Evolutionary conservation across 1,140 invertebrate genomes (phyloP), one percentile per base, ranked within the genome.

Genomic region (Acromyrmex charruanus): DNA sequence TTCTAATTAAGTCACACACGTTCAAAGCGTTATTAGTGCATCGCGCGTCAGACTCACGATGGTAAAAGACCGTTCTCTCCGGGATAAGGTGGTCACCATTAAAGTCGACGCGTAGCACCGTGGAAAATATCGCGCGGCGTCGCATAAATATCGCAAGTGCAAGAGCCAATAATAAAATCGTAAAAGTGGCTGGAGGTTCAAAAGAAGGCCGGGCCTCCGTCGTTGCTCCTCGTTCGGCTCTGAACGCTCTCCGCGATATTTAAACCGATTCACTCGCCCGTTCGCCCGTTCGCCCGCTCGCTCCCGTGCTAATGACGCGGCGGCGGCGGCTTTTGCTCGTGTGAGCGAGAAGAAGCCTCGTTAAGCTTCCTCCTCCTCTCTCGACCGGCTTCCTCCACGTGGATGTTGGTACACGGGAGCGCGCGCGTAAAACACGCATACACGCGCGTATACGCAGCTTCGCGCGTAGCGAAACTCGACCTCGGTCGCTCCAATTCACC

Each of bases 401-500:
- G 82, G 44, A 77, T 66, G 82, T 65, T n/a, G 74, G 63, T 85
- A 85, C 81, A 77, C 74, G 18, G 49, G 18, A 53, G 35, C 58
- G 69, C 71, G 71, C 58, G 21, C 31, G 18, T 21, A 21, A n/a
- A n/a, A 77, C 61, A 77, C 82, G 77, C 71, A 12, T 53, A 74
- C 53, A 51, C 35, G n/a, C 66, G 55, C 18, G 18, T 31, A 31
- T 18, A 53, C 65, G 72, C 65, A 31, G 18, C 51, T 66, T n/a
- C 44, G 58, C 86, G 58, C 86, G 74, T 35, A 28, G 21, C 53
- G n/a, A 21, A 16, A 69, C 86, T 66, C 90, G 92, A 92, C 91
- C 92, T 93, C 92, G 87, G 82, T 21, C 92, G 93, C 94, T 94
- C 93, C 93, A 94, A 94, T 94, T 94, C 93, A 91, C 94, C 80